phyloP scores from a whole-genome alignment of 2,797 vertebrate genomes.

The Helarctos malayanus region DNA sequence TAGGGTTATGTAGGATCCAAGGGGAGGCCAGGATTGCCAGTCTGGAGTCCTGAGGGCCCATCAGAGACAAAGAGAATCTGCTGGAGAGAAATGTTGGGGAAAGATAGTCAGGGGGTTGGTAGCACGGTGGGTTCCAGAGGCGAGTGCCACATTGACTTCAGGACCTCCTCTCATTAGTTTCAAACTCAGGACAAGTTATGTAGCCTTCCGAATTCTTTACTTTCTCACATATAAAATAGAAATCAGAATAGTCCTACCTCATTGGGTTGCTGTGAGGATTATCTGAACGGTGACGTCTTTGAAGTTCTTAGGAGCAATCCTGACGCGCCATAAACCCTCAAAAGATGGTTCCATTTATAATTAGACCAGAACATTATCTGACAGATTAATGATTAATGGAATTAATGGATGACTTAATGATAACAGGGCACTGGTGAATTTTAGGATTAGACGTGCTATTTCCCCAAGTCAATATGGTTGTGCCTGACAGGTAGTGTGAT shows the following conservation, averaged over 20 bases:
- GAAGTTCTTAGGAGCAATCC: neutral
- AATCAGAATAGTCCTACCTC: neutral
- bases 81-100: neutral
- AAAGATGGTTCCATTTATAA: neutral
- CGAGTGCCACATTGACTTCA: accelerated
- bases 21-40: no score
- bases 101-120: accelerated
- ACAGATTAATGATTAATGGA: neutral
- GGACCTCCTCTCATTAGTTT: neutral
- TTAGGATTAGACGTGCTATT: neutral
- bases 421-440: neutral
- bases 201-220: neutral
- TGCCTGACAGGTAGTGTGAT: neutral
- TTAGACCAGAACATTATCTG: neutral
- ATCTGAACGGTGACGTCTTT: neutral
- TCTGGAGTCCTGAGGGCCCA: neutral
- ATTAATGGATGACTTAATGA: neutral
- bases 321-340: neutral
- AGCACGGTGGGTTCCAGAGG: neutral
- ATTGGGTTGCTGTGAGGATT: neutral
- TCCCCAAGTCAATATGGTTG: neutral
- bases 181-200: neutral
- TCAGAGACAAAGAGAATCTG: neutral
- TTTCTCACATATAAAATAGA: neutral
- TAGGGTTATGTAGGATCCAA: neutral